Evolutionary conservation across 2,888 invertebrate species (phyloP).

Genomic region (Norana najaformis): DNA sequence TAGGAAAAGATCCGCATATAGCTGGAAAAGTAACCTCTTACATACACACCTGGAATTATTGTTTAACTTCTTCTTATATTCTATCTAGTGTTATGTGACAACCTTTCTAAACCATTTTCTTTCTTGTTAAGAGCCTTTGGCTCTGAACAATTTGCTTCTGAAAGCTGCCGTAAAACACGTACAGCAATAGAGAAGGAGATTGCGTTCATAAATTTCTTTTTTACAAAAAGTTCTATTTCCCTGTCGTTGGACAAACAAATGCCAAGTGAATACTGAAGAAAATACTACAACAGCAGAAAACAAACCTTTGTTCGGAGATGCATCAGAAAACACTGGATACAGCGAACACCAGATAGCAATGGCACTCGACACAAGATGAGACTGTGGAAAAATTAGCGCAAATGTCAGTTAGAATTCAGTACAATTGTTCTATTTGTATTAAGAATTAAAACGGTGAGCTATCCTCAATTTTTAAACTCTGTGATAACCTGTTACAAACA

Average conservation of each 20-base stretch:
- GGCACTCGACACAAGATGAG: slow-evolving; percentile 49
- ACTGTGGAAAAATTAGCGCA: slow-evolving; percentile 44
- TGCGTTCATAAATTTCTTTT: neutral
- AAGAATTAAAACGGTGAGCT: neutral
- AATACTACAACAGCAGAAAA: neutral
- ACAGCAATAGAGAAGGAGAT: neutral
- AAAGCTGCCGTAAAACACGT: neutral
- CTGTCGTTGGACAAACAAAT: neutral
- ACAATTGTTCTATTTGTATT: neutral
- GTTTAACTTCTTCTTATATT: neutral
- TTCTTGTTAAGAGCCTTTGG: neutral
- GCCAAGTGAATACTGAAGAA: neutral
- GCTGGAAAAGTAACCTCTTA: too few relatives aligned
- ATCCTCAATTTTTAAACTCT: neutral
- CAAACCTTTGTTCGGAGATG: slow-evolving; percentile 49
- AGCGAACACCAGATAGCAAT: slow-evolving; percentile 52
- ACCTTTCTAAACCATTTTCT: too few relatives aligned
- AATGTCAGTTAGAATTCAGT: neutral
- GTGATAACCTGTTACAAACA: neutral
- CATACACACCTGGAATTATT: neutral
- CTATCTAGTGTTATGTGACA: neutral
- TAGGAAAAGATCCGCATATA: neutral
- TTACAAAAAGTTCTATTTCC: neutral
- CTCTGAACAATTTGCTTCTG: neutral
- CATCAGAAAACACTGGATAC: slow-evolving; percentile 48